These are phyloP conservation scores for Ceratitis capitata DNA, from an alignment of 1,140 invertebrate species.

Conservation along the genomic window DNA sequence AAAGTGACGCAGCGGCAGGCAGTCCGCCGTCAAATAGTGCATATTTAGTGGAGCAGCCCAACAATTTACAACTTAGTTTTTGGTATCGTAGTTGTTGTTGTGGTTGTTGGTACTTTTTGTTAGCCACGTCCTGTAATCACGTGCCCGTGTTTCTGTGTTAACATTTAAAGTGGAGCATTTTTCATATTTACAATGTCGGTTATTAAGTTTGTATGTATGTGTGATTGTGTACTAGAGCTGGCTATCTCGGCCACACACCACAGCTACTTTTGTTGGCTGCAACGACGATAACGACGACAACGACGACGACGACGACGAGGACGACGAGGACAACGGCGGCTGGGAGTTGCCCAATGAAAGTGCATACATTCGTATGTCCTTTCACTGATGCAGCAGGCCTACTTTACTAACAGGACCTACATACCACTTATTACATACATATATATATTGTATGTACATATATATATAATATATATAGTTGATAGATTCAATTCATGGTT, in stretches of 20 bases:
- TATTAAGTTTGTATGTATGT: neutral
- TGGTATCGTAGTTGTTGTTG: neutral
- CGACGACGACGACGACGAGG: neutral
- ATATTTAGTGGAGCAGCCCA: neutral
- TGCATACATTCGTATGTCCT: neutral
- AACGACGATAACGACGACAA: neutral
- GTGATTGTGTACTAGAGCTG: neutral
- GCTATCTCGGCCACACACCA: neutral
- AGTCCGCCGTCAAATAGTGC: neutral
- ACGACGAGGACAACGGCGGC: neutral
- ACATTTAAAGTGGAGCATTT: constrained; percentile 27
- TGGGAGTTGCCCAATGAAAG: constrained; percentile 29
- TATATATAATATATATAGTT: no score
- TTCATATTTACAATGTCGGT: constrained; percentile 7
- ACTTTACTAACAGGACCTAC: neutral
- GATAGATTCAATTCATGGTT: neutral
- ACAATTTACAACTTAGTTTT: neutral
- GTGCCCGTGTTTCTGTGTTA: constrained; percentile 34
- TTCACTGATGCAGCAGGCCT: constrained; percentile 13
- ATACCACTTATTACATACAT: neutral
- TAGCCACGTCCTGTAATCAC: constrained; percentile 22
- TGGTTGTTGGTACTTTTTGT: no score
- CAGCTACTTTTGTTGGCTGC: neutral
- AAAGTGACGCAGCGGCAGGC: constrained; percentile 1
- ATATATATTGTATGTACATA: no score